phyloP scores from a whole-genome alignment of 1,140 invertebrate genomes.

The Zaprionus capensis region DNA sequence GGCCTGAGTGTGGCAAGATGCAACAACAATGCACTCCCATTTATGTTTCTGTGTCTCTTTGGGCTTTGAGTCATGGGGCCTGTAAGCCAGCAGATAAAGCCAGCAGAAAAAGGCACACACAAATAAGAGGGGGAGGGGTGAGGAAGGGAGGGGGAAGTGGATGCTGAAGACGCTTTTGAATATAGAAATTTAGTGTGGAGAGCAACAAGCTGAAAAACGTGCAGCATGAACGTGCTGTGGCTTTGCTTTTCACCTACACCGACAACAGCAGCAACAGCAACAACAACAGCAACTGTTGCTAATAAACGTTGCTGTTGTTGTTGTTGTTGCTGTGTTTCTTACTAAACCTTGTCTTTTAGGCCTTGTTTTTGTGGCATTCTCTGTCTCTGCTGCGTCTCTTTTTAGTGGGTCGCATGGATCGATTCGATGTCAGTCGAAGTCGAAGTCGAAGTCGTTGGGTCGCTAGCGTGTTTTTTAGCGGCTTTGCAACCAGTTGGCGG shows the following conservation, averaged over 20 bases:
- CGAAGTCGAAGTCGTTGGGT: not conserved
- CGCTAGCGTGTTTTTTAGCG: not conserved
- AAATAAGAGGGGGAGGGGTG: not conserved
- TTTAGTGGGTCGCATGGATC: constrained; percentile 35
- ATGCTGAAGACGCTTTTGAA: constrained; percentile 31
- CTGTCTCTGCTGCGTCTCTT: not conserved
- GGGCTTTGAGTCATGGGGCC: constrained; percentile 48
- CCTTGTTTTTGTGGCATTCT: constrained; percentile 26
- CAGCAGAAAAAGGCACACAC: constrained; percentile 7
- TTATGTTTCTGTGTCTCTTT: constrained; percentile 48
- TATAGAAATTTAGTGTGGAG: constrained; percentile 2
- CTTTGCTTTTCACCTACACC: constrained; percentile 48
- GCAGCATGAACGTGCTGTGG: constrained; percentile 40
- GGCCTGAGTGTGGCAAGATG: constrained; percentile 1
- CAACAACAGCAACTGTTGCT: constrained; percentile 14
- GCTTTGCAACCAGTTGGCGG: constrained; percentile 4
- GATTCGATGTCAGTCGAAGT: not conserved
- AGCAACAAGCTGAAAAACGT: constrained; percentile 26
- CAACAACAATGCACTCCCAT: constrained; percentile 45
- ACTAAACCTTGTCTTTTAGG: constrained; percentile 44
- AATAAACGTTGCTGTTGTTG: constrained; percentile 17
- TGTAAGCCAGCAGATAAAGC: constrained; percentile 20
- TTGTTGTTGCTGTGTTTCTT: constrained; percentile 9
- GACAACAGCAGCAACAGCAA: constrained; percentile 1
- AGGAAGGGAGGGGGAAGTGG: not conserved